Evolutionary conservation across 2,888 invertebrate genomes (phyloP), one percentile per base, ranked within the genome.

Genomic region (Dexiosoma caninum): DNA sequence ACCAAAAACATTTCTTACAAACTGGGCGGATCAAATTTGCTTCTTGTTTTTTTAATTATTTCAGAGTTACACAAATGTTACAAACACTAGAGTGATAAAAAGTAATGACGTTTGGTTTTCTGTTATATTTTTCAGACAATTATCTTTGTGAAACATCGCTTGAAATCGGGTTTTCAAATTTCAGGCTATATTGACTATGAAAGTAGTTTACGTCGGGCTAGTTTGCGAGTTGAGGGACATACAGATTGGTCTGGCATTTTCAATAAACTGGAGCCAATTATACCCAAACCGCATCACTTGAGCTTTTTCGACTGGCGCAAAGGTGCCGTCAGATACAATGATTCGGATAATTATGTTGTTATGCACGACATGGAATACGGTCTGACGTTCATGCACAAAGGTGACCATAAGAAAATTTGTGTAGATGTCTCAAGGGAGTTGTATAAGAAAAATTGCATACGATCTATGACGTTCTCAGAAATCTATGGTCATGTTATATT

Each of bases 131-230:
- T 64, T 30, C 91, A 94, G 93, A 94, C 95, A 0, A 95, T 97
- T 59, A 94, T 97, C 78, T 97, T 96, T 86, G 88, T 97, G 5
- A 92, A 95, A 8, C 92, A 93, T 86, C 92, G 92, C 78, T 94
- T 94, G 9, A 92, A 91, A 78, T 92, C 93, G 5, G 95, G 95
- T 2, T 94, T 94, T 83, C 96, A 96, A 87, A 92, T 96, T 76
- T 96, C 96, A 0, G 96, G 95, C 1, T 97, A 96, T 86, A 94
- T 97, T 30, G 97, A 97, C 88, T 96, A 93, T 88, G 90, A 87
- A 21, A 82, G 86, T 46, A 90, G 90, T 60, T 84, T 88, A 69
- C 82, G 82, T 1, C 85, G 84, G 44, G 84, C 87, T 3, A 84
- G 84, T 69, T 64, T 85, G 0, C 81, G 75, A 3, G 21, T 76